Percentiles rank a stretch among this genome's conserved stretches.
phyloP scores from a whole-genome alignment of 2,797 vertebrate species.

The Scolopax bukidnonensis region DNA sequence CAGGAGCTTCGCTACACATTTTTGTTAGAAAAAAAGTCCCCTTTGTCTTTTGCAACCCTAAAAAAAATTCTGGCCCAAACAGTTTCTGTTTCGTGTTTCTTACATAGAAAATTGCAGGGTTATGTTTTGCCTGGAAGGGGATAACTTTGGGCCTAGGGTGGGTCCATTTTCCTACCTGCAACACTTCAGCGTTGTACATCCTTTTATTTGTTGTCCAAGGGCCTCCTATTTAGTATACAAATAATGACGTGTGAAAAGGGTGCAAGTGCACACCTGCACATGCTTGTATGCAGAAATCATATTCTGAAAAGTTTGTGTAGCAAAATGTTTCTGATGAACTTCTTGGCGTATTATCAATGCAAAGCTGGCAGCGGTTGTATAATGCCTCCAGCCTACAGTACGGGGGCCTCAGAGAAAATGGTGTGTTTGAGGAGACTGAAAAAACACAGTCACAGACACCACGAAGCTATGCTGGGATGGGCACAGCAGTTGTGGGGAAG shows the following conservation, averaged over 20 bases:
- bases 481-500: neutral
- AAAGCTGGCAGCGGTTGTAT: constrained; percentile 8
- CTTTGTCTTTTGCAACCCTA: constrained; percentile 23
- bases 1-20: constrained; percentile 31
- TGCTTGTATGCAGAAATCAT: neutral
- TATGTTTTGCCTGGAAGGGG: neutral
- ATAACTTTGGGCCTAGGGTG: fast-evolving
- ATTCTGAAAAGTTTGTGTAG: neutral
- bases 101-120: neutral
- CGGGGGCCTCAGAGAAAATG: neutral
- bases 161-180: neutral
- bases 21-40: constrained; percentile 59
- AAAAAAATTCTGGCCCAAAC: neutral
- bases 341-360: constrained; percentile 6
- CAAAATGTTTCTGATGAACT: neutral
- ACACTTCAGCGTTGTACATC: neutral
- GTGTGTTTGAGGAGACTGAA: neutral
- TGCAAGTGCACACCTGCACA: neutral
- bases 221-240: neutral
- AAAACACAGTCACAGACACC: constrained; percentile 12
- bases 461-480: neutral
- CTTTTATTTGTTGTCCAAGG: neutral
- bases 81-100: neutral
- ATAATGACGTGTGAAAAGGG: neutral
- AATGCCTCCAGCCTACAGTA: neutral